phyloP scores from a whole-genome alignment of 2,113 vertebrate genomes.

The Oreochromis tanganicae region DNA sequence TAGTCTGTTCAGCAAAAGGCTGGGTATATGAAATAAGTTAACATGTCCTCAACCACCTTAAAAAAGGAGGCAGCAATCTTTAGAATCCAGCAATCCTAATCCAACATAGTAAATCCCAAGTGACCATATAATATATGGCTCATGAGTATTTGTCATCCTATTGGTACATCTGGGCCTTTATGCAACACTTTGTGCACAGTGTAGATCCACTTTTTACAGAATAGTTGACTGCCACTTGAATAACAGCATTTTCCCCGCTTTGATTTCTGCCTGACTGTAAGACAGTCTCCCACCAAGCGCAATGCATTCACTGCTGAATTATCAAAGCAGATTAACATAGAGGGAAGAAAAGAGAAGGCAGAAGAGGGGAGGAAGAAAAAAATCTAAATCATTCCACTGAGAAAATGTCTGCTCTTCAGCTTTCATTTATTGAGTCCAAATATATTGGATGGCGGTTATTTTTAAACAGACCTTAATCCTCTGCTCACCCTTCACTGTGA shows the following conservation, averaged over 20 bases:
- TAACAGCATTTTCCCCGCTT: slow-evolving; percentile 42
- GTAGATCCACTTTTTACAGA: slow-evolving; percentile 27
- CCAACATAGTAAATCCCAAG: not conserved
- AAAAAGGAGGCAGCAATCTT: not conserved
- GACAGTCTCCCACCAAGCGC: slow-evolving; percentile 30
- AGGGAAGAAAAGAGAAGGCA: slow-evolving; percentile 4
- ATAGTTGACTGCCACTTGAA: slow-evolving; percentile 44
- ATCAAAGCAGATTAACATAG: slow-evolving; percentile 56
- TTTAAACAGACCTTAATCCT: slow-evolving; percentile 64
- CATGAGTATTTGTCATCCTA: slow-evolving; percentile 15
- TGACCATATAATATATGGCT: slow-evolving; percentile 19
- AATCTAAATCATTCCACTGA: slow-evolving; percentile 27
- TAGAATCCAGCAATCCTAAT: not conserved
- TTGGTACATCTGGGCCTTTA: slow-evolving; percentile 6
- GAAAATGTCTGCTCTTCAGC: slow-evolving; percentile 33
- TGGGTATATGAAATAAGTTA: not conserved
- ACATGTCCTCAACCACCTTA: not conserved
- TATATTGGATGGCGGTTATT: slow-evolving; percentile 60
- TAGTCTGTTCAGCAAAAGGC: not conserved
- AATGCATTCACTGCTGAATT: slow-evolving; percentile 14
- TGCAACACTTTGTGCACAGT: not conserved
- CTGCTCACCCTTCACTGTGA: slow-evolving; percentile 42
- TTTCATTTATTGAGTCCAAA: slow-evolving; percentile 53
- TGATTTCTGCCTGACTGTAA: slow-evolving; percentile 51
- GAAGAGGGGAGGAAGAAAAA: not conserved